Base-by-base conservation (phyloP, 2,888 invertebrate genomes). In the Psylliodes chrysocephalus region DNA sequence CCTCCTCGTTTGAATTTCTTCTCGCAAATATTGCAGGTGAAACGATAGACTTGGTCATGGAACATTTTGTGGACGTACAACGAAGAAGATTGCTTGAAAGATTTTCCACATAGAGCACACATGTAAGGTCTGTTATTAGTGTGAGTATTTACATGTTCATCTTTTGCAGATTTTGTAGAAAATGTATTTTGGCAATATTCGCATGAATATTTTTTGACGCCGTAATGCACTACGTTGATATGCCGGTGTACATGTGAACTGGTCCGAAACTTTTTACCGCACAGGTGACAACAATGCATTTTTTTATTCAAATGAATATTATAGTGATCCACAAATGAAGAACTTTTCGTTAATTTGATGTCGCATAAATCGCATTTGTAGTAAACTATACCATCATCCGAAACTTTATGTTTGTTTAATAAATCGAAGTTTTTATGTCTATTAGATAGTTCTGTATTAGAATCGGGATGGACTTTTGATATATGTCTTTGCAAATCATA, bases 21-120 rank as follows among this genome's bases (percentile, higher is more conserved):
- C n/a, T 79, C 82, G 75, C 89, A 89, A 35, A 82, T 75, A 56
- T 78, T 71, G 75, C 88, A 88, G 17, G 75, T 61, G 67, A 82
- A 83, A 15, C 78, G 78, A 60, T 81, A 79, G 7, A 60, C 60
- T 18, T 74, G 44, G 4, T 59, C 57, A 59, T 77, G 77, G 46
- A 72, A 75, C 47, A 69, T 64, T 63, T 75, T 75, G 60, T 77
- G 77, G 2, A 75, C 68, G 38, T 73, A 69, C 6, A 77, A 61
- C 0, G 86, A 86, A 1, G 86, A 85, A 44, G 82, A 73, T 0
- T 87, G 86, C 51, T 84, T 84, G 67, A 85, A 86, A 3, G 82
- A 81, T 68, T 83, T 84, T 0, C 86, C 86, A 76, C 88, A 88
- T 33, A 80, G 70, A 60, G 86, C 86, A 72, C 88, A 88, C 17